Evolutionary conservation across 2,888 invertebrate species (phyloP), one percentile per base, ranked within the genome.

Genomic region (Dichetophora obliterata): DNA sequence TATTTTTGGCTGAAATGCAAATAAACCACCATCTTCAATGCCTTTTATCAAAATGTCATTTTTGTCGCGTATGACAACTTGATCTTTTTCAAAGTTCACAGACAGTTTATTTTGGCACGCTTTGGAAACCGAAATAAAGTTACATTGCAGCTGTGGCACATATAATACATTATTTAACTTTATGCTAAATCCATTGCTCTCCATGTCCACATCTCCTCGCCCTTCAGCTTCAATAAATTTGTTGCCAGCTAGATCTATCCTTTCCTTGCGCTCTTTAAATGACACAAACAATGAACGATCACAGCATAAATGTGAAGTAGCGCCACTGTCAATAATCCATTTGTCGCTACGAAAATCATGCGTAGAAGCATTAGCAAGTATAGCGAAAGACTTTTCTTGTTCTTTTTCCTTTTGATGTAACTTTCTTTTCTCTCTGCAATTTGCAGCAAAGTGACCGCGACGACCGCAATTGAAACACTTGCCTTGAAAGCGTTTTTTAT

Each of bases 51-150:
- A n/a, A n/a, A n/a, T n/a, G n/a, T n/a, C n/a, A n/a, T n/a, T n/a
- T n/a, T n/a, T n/a, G n/a, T n/a, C n/a, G n/a, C n/a, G n/a, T n/a
- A n/a, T n/a, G n/a, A n/a, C n/a, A n/a, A n/a, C n/a, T n/a, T n/a
- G n/a, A n/a, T n/a, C n/a, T n/a, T n/a, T n/a, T n/a, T n/a, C n/a
- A n/a, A n/a, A n/a, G n/a, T n/a, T n/a, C n/a, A n/a, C n/a, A n/a
- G n/a, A n/a, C n/a, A n/a, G 61, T 11, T 0, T n/a, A n/a, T n/a
- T n/a, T n/a, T n/a, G n/a, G 11, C 6, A 22, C 34, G 5, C 63
- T n/a, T n/a, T n/a, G n/a, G n/a, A 19, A 16, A 77, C 69, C 16
- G 63, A 71, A 22, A 76, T 70, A 50, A 78, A 78, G 70, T 76
- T 78, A 50, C 70, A 78, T 48, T 76, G 78, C 24, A 78, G 24